These are phyloP conservation scores for Mimas tiliae DNA, from an alignment of 2,888 invertebrate species.

Conservation along the genomic window DNA sequence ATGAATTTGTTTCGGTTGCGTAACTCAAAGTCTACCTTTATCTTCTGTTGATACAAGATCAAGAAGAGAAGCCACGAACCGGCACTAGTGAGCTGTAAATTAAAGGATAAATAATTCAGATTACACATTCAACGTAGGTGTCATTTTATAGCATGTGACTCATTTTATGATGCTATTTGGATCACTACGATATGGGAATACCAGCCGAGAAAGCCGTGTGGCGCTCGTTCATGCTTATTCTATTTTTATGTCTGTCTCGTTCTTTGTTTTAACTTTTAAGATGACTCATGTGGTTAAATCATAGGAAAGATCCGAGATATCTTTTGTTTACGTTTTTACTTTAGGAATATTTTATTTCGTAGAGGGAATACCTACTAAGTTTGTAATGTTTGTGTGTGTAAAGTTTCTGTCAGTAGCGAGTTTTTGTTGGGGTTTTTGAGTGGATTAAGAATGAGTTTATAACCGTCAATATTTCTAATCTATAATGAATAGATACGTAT, in stretches of 20 bases:
- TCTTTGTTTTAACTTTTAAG: conserved; percentile 1
- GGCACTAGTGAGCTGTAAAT: conserved; percentile 3
- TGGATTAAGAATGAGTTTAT: too few relatives aligned
- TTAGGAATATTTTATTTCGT: background rate
- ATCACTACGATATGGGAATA: conserved; percentile 20
- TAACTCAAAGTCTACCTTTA: background rate
- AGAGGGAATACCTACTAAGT: background rate
- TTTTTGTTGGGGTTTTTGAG: too few relatives aligned
- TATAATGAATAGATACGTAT: too few relatives aligned
- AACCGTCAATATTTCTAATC: too few relatives aligned
- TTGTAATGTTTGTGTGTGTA: background rate
- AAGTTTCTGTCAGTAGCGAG: too few relatives aligned
- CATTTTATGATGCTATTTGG: conserved; percentile 18
- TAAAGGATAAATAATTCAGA: conserved; percentile 20
- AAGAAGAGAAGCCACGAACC: conserved; percentile 6
- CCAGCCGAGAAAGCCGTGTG: conserved; percentile 18
- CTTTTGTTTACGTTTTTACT: background rate
- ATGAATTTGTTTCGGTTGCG: too few relatives aligned
- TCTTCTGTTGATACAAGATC: background rate
- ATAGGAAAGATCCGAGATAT: background rate
- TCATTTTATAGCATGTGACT: conserved; percentile 21
- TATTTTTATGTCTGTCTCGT: conserved; percentile 16
- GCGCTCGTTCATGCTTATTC: conserved; percentile 5
- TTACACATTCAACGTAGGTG: conserved; percentile 22
- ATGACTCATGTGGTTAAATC: conserved; percentile 7